Percentiles rank a stretch among this genome's conserved stretches.
Conservation (phyloP, 2,888 invertebrate genomes). For the Allygus modestus region DNA sequence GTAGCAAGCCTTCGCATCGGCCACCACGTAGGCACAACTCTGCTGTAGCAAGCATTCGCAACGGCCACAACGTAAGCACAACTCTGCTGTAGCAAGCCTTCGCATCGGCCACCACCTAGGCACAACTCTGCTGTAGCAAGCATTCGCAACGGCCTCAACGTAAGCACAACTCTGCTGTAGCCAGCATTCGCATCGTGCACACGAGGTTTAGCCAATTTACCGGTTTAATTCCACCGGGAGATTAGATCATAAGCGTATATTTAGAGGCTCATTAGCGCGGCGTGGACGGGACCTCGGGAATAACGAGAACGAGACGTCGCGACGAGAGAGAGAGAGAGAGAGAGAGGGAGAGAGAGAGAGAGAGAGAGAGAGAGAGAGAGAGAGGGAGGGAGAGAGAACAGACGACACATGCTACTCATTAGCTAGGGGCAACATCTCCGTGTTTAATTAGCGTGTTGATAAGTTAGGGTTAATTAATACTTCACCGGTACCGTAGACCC, state of each 20-base stretch:
- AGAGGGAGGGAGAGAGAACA: background rate
- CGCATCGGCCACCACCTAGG: too few relatives aligned
- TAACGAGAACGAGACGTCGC: background rate
- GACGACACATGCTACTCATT: slow-evolving; percentile 52
- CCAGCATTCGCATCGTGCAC: too few relatives aligned
- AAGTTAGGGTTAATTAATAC: slow-evolving; percentile 52
- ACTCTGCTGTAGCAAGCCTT: too few relatives aligned
- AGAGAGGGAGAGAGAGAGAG: slow-evolving; percentile 18
- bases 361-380: background rate
- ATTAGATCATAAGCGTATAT: slow-evolving; percentile 51
- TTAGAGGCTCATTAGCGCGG: slow-evolving; percentile 34
- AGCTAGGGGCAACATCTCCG: background rate
- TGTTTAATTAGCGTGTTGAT: slow-evolving; percentile 48
- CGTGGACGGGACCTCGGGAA: background rate
- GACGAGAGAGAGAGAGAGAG: background rate
- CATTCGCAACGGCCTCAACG: too few relatives aligned
- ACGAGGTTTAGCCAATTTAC: slow-evolving; percentile 5
- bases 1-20: too few relatives aligned
- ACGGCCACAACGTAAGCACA: too few relatives aligned
- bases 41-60: too few relatives aligned
- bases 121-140: too few relatives aligned
- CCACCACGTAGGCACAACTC: too few relatives aligned
- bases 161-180: too few relatives aligned
- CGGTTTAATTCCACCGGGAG: slow-evolving; percentile 27
- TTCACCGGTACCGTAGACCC: background rate